A percentile compares a stretch with the other conserved stretches of the same genome.
Evolutionary conservation across 2,888 invertebrate species (phyloP).

Genomic region (Ditylenchus weischeri): DNA sequence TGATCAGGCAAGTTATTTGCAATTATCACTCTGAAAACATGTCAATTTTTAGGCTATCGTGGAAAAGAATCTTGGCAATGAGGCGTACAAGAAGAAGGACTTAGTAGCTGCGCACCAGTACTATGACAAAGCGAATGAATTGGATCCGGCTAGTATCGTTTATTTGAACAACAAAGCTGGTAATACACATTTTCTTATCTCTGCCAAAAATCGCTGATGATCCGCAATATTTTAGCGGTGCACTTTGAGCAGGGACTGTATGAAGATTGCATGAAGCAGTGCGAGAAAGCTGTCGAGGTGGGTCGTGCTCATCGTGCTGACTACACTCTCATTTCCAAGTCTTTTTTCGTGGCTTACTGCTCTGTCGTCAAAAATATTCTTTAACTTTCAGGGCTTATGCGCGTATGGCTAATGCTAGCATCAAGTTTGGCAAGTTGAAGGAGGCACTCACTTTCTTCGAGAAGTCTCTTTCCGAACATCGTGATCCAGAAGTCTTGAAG

Average conservation of each 20-base stretch:
- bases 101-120: constrained; percentile 67
- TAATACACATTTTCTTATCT: constrained; percentile 39
- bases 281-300: constrained; percentile 87
- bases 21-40: too few species aligned
- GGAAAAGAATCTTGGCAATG: too few species aligned
- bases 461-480: constrained; percentile 93
- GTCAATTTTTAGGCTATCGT: too few species aligned
- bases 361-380: too few species aligned
- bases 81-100: too few species aligned
- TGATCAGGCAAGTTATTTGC: too few species aligned
- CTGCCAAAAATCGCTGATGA: neutral
- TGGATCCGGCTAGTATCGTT: constrained; percentile 87
- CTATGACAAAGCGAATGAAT: constrained; percentile 82
- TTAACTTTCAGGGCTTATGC: too few species aligned
- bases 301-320: constrained; percentile 95
- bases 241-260: constrained; percentile 88
- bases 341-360: too few species aligned
- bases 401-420: too few species aligned
- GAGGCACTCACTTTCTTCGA: constrained; percentile 86
- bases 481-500: constrained; percentile 70
- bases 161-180: constrained; percentile 87
- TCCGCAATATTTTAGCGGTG: constrained; percentile 2
- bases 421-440: constrained; percentile 71
- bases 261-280: constrained; percentile 83
- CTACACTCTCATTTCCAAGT: too few species aligned